Conservation (phyloP, 1,140 invertebrate species). For the Zaprionus davidi region DNA sequence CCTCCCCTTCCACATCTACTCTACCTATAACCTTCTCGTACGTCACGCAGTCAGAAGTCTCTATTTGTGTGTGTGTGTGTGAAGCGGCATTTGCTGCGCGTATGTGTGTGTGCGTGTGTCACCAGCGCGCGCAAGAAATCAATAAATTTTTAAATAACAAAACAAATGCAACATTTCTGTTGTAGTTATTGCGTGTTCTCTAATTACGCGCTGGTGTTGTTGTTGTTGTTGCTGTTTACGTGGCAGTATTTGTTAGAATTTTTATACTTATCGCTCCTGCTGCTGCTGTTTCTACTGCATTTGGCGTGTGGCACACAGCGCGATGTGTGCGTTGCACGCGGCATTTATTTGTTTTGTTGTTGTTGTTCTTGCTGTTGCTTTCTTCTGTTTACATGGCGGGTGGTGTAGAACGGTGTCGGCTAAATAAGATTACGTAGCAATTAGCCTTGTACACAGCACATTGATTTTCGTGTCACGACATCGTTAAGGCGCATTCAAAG, state of each 20-base stretch:
- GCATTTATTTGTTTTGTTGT: constrained; percentile 4
- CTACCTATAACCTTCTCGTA: not conserved
- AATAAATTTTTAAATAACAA: constrained; percentile 67
- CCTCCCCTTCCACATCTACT: not conserved
- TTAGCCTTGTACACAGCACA: constrained; percentile 27
- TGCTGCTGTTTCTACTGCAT: not conserved
- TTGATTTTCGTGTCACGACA: constrained; percentile 11
- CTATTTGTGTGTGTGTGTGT: constrained; percentile 18
- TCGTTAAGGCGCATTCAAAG: not conserved
- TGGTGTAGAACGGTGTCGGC: not conserved
- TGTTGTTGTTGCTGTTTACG: not conserved
- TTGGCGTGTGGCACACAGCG: too few relatives aligned
- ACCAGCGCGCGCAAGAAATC: constrained; percentile 59
- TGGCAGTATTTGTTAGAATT: constrained; percentile 2
- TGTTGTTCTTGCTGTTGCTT: constrained; percentile 3
- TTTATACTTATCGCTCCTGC: not conserved
- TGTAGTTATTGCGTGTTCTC: not conserved
- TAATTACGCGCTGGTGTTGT: not conserved
- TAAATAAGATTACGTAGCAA: constrained; percentile 30
- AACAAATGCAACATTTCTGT: constrained; percentile 16
- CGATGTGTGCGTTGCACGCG: constrained; percentile 5
- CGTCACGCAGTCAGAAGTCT: not conserved
- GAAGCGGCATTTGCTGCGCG: constrained; percentile 33
- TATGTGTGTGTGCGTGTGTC: constrained; percentile 55
- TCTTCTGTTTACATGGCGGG: not conserved